Percentiles rank a stretch among this genome's conserved stretches.
These are phyloP conservation scores for Trachelus tabidus DNA, from an alignment of 2,888 invertebrate genomes.

Conservation along the genomic window DNA sequence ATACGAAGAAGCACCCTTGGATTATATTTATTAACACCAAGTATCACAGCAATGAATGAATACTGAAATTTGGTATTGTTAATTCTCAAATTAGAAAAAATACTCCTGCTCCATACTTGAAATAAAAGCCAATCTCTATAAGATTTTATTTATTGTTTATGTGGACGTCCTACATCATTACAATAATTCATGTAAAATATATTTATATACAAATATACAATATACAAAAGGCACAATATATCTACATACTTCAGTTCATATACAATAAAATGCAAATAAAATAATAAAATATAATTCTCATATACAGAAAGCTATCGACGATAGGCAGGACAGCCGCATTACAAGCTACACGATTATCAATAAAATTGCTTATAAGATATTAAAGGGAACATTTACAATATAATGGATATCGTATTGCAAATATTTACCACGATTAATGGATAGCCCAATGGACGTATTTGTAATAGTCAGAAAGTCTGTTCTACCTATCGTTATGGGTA, in stretches of 20 bases:
- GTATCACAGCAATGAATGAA: background rate
- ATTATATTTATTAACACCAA: background rate
- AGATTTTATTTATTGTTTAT: slow-evolving; percentile 54
- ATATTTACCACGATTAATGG: background rate
- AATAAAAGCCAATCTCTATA: slow-evolving; percentile 18
- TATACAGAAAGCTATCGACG: slow-evolving; percentile 31
- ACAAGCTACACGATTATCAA: background rate
- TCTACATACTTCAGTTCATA: slow-evolving; percentile 62
- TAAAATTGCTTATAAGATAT: background rate
- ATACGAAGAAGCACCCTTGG: background rate
- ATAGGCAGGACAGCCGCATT: slow-evolving; percentile 1
- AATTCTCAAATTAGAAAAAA: background rate
- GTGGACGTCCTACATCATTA: slow-evolving; percentile 56
- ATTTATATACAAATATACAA: slow-evolving; percentile 65
- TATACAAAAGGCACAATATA: slow-evolving; percentile 65
- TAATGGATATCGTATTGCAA: background rate
- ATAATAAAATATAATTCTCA: slow-evolving; percentile 48
- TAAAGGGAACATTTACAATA: background rate
- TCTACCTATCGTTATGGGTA: background rate
- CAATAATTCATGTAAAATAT: slow-evolving; percentile 61
- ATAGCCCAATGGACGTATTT: background rate
- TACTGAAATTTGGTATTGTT: background rate
- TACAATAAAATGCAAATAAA: slow-evolving; percentile 56
- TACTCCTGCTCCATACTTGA: background rate
- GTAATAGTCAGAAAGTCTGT: background rate